Evolutionary conservation across 1,140 invertebrate species (phyloP).

Genomic region (Melanaphis sacchari): DNA sequence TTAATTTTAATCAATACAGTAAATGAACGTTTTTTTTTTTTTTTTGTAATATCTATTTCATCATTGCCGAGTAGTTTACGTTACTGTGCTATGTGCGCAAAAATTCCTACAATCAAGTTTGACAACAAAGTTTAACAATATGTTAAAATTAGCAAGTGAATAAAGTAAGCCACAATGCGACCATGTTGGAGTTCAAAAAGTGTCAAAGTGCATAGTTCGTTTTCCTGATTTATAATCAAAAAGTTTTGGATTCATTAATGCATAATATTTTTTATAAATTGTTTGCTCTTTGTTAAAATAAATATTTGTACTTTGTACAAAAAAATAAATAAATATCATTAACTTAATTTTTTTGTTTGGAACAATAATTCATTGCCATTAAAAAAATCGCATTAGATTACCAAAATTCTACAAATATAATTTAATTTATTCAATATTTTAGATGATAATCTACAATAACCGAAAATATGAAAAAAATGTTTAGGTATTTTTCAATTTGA

Average conservation of each 20-base stretch:
- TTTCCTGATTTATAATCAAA: slow-evolving; percentile 41
- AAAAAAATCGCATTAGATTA: background rate
- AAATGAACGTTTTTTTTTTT: background rate
- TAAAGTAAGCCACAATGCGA: background rate
- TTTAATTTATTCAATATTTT: background rate
- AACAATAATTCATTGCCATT: background rate
- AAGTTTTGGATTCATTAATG: slow-evolving; percentile 37
- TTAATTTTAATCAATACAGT: background rate
- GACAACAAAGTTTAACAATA: slow-evolving; percentile 53
- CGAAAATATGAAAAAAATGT: background rate
- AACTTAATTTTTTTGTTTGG: background rate
- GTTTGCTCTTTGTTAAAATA: slow-evolving; percentile 28
- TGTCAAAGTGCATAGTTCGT: slow-evolving; percentile 22
- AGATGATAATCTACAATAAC: background rate
- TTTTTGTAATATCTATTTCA: background rate
- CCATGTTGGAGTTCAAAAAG: slow-evolving; percentile 26
- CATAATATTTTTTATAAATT: slow-evolving; percentile 4
- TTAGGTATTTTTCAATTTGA: background rate
- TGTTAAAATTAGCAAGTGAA: slow-evolving; percentile 40
- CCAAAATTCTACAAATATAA: background rate
- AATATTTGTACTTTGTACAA: slow-evolving; percentile 6
- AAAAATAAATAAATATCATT: background rate
- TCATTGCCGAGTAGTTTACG: too few relatives aligned
- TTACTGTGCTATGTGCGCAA: too few relatives aligned
- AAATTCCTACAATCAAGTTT: slow-evolving; percentile 24